Percentiles rank a stretch among this genome's conserved stretches.
Conservation (phyloP, 2,113 vertebrate species). For the Chaenogobius annularis region DNA sequence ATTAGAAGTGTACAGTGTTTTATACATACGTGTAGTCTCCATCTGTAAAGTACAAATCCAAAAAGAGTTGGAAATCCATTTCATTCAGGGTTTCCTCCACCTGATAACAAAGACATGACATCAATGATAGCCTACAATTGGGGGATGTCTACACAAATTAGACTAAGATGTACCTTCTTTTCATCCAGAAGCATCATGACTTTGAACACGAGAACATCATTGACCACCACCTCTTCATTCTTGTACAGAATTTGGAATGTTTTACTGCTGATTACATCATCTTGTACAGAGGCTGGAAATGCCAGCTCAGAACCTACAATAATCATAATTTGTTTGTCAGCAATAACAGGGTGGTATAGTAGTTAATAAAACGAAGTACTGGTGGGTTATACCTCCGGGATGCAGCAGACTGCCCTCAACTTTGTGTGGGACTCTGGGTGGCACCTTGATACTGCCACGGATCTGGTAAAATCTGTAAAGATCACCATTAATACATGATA, state of each 20-base stretch:
- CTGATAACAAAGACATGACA: constrained; percentile 71
- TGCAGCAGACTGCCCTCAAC: constrained; percentile 92
- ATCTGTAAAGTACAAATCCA: constrained; percentile 97
- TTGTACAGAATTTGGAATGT: constrained; percentile 99
- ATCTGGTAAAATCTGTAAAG: constrained; percentile 93
- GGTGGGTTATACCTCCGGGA: constrained; percentile 80
- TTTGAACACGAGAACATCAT: constrained; percentile 96
- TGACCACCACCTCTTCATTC: constrained; percentile 95
- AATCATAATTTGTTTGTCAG: constrained; percentile 1
- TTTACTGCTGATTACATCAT: constrained; percentile 93
- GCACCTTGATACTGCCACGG: constrained; percentile 90
- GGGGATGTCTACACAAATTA: not conserved
- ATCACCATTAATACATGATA: not conserved
- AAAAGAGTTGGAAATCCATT: constrained; percentile 91
- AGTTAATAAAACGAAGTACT: not conserved
- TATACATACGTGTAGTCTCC: constrained; percentile 95
- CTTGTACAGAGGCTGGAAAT: constrained; percentile 91
- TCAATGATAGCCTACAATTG: not conserved
- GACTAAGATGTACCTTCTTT: constrained; percentile 82
- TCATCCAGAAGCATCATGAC: constrained; percentile 97
- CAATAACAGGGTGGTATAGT: not conserved
- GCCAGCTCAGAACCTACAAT: constrained; percentile 86
- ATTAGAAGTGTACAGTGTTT: constrained; percentile 7
- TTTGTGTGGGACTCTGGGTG: constrained; percentile 91
- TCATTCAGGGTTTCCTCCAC: constrained; percentile 95